A percentile compares a stretch with the other conserved stretches of the same genome.
phyloP scores from a whole-genome alignment of 2,888 invertebrate species.

The Pyrrhia umbra region DNA sequence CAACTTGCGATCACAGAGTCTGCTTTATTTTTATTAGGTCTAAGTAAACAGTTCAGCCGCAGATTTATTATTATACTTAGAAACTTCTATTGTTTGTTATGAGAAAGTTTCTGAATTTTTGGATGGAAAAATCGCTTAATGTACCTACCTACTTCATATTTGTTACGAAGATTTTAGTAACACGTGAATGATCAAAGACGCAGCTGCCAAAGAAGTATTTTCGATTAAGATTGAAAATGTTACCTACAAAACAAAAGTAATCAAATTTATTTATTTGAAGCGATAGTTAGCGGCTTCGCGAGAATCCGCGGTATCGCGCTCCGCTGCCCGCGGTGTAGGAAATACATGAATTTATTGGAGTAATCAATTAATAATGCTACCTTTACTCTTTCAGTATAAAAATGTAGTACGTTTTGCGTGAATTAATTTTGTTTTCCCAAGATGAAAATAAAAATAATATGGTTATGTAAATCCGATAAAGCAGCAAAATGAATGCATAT shows the following conservation, averaged over 20 bases:
- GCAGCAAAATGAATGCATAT: neutral
- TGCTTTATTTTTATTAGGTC: slow-evolving; percentile 44
- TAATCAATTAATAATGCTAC: neutral
- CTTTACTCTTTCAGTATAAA: neutral
- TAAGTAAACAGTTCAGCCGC: slow-evolving; percentile 33
- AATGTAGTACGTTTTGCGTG: neutral
- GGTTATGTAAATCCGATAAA: neutral
- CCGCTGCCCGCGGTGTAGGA: no score
- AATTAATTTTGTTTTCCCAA: neutral
- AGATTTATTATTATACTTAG: slow-evolving; percentile 50
- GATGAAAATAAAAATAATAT: neutral
- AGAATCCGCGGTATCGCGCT: no score
- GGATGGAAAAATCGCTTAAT: slow-evolving; percentile 12
- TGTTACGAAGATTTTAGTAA: neutral
- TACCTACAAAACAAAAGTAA: no score
- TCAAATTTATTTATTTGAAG: no score
- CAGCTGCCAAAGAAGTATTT: no score
- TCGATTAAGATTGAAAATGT: no score
- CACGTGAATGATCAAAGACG: no score
- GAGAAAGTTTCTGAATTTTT: slow-evolving; percentile 41
- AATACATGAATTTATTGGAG: neutral
- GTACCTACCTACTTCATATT: neutral
- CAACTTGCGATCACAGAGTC: slow-evolving; percentile 35
- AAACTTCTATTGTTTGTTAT: slow-evolving; percentile 31
- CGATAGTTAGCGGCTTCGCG: no score